These are phyloP conservation scores for Torymus aiolomorphi DNA, from an alignment of 2,888 invertebrate species.

Conservation along the genomic window DNA sequence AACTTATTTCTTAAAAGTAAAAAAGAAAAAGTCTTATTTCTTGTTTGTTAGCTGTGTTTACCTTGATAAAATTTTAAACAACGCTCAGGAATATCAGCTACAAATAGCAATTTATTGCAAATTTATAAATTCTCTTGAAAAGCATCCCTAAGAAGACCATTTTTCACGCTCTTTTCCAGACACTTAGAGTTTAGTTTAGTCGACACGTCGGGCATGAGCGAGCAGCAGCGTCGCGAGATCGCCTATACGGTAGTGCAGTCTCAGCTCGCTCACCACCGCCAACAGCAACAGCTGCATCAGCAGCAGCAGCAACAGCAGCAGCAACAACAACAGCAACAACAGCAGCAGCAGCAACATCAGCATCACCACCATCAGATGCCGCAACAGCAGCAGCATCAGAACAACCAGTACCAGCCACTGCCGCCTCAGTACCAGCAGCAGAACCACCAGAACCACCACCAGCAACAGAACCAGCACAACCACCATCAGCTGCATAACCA, in stretches of 20 bases:
- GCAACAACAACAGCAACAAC: constrained; percentile 77
- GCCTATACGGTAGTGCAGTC: constrained; percentile 91
- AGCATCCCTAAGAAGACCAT: background rate
- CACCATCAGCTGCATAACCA: constrained; percentile 56
- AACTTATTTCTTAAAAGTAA: too few relatives aligned
- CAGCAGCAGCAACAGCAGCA: constrained; percentile 76
- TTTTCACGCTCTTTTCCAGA: constrained; percentile 73
- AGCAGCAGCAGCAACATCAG: constrained; percentile 39
- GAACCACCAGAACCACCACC: constrained; percentile 59
- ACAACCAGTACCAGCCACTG: constrained; percentile 47
- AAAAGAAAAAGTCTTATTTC: too few relatives aligned
- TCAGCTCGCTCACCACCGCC: constrained; percentile 72
- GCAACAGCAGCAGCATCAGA: constrained; percentile 57
- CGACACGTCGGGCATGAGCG: constrained; percentile 92
- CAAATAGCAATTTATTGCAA: background rate
- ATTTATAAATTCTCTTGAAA: background rate
- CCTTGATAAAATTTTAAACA: too few relatives aligned
- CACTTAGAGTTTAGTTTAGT: constrained; percentile 92
- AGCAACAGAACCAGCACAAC: constrained; percentile 53
- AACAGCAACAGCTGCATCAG: constrained; percentile 61
- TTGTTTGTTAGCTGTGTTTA: too few relatives aligned
- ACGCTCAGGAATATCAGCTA: constrained; percentile 24
- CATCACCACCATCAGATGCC: constrained; percentile 58
- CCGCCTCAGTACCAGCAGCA: constrained; percentile 44
- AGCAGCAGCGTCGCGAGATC: constrained; percentile 90